These are phyloP conservation scores for Calycopis cecrops DNA, from an alignment of 1,140 invertebrate species.

Conservation along the genomic window DNA sequence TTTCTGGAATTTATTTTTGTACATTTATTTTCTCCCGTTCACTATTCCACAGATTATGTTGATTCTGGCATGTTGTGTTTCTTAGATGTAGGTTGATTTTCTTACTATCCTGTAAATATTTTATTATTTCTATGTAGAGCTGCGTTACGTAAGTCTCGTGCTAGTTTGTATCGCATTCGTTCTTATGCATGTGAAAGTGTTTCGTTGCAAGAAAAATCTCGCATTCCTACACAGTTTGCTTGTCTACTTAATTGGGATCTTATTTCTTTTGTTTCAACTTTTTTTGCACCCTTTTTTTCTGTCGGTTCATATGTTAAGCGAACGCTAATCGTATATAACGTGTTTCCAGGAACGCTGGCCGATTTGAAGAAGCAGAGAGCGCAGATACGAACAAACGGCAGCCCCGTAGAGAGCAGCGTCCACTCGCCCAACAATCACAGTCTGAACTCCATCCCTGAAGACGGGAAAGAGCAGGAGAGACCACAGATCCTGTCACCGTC, in stretches of 20 bases:
- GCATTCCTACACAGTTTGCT: no score
- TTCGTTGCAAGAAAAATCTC: no score
- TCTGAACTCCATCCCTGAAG: slow-evolving; percentile 52
- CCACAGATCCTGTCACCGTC: slow-evolving; percentile 39
- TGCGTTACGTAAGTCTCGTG: no score
- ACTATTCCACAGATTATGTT: no score
- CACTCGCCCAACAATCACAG: slow-evolving; percentile 60
- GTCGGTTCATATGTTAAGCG: background rate
- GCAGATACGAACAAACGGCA: slow-evolving; percentile 82
- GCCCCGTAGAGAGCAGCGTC: slow-evolving; percentile 62
- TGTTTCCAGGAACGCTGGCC: slow-evolving; percentile 81
- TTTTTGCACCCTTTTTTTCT: slow-evolving; percentile 1
- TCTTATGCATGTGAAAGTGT: no score
- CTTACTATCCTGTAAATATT: no score
- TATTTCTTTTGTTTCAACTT: slow-evolving; percentile 1
- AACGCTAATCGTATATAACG: background rate
- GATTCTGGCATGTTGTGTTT: no score
- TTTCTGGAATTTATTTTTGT: no score
- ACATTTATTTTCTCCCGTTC: no score
- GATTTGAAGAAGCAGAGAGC: slow-evolving; percentile 93
- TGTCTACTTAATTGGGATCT: background rate
- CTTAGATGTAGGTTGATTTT: no score
- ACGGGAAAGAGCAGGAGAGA: slow-evolving; percentile 41
- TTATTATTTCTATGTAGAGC: no score
- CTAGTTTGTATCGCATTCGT: no score